Conservation (phyloP, 2,113 vertebrate species). For the Pedionomus torquatus region DNA sequence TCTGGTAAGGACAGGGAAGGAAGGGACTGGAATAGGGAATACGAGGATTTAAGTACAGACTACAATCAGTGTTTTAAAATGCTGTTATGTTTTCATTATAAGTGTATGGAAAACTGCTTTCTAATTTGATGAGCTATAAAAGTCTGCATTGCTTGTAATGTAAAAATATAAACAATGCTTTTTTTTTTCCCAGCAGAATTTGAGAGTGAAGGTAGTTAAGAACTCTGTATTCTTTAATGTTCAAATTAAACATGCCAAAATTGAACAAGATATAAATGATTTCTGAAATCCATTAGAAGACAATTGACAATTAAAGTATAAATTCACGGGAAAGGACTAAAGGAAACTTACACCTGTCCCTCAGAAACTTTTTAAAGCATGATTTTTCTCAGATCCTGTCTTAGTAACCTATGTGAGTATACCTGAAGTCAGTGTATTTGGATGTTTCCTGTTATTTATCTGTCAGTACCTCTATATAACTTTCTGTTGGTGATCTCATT, state of each 20-base stretch:
- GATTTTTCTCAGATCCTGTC: not conserved
- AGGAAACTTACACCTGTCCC: not conserved
- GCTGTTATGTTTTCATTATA: accelerated
- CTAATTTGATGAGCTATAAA: not conserved
- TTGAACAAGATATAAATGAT: not conserved
- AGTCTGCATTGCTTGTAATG: not conserved
- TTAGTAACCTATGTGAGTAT: not conserved
- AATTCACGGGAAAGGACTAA: not conserved
- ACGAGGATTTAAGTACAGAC: not conserved
- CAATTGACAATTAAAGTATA: not conserved
- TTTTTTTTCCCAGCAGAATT: not conserved
- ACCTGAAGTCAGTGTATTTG: not conserved
- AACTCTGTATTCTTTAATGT: not conserved
- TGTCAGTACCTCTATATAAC: not conserved
- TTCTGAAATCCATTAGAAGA: not conserved
- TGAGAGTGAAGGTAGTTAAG: not conserved
- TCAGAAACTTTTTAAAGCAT: not conserved
- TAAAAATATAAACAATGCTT: not conserved
- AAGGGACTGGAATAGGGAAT: not conserved
- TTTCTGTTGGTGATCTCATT: not conserved
- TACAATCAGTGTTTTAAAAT: not conserved
- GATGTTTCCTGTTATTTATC: not conserved
- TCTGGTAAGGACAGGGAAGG: not conserved
- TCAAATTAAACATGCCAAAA: not conserved
- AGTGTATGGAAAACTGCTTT: not conserved